Evolutionary conservation across 2,888 invertebrate genomes (phyloP), one percentile per base, ranked within the genome.

Genomic region (Eristalis arbustorum): DNA sequence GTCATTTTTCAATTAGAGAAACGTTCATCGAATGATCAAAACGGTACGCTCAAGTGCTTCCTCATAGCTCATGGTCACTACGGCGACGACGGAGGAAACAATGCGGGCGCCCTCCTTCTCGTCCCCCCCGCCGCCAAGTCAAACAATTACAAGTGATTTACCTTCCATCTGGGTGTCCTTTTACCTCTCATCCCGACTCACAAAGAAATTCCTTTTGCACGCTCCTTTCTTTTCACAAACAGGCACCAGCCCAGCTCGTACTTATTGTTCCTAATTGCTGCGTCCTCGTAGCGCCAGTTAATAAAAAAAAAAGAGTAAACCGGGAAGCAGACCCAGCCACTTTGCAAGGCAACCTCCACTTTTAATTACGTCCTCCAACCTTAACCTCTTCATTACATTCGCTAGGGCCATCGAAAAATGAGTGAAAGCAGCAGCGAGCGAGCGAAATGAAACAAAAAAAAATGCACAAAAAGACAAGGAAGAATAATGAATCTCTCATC

Each of bases 311-410:
- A 10, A n/a, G 10, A 5, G 6, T 10, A 4, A n/a, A n/a, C n/a
- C n/a, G n/a, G n/a, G 3, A 0, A 25, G 6, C 0, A 2, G 13
- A 14, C 62, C 28, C 49, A 31, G 57, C 75, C 62, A 64, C 69
- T 67, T 76, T 72, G 63, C 66, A 64, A 22, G 57, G 40, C 82
- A 64, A 14, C 59, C 59, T 59, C 49, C 49, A 49, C n/a, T 72
- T 82, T 82, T 77, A 83, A 83, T 83, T 83, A 79, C 69, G 69
- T 79, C 83, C 79, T 67, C 56, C 80, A 71, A 75, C 79, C 84
- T 79, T 79, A 71, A 79, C 64, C 83, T 71, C 61, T 75, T 71
- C 31, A 69, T 79, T 57, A 40, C 64, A 62, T 61, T 67, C 67
- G 42, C 18, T 23, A 40, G 18, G 10, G 14, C 40, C 25, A 69